phyloP scores from a whole-genome alignment of 1,140 invertebrate genomes.

The Papilio glaucus region DNA sequence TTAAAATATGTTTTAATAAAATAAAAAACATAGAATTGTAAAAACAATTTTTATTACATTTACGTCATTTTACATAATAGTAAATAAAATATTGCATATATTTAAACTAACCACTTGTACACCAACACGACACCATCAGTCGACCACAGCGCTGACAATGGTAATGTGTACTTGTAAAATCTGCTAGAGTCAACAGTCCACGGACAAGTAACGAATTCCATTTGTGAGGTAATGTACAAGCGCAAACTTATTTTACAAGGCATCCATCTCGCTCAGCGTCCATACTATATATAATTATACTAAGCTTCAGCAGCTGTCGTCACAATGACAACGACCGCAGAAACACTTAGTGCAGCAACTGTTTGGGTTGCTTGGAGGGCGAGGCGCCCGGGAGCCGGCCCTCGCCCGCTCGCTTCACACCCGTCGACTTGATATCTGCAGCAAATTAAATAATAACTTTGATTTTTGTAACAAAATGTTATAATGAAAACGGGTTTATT shows the following conservation, averaged over 20 bases:
- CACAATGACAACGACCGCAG: constrained; percentile 37
- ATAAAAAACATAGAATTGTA: constrained; percentile 42
- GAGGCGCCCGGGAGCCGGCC: constrained; percentile 76
- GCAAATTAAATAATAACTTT: constrained; percentile 45
- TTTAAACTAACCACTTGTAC: constrained; percentile 57
- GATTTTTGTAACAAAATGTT: too few species aligned
- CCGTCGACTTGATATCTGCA: constrained; percentile 81
- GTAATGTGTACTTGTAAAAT: constrained; percentile 35
- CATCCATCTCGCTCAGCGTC: too few species aligned
- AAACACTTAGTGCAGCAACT: constrained; percentile 70
- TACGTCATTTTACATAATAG: constrained; percentile 61
- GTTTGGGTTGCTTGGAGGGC: constrained; percentile 80
- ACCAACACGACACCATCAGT: constrained; percentile 62
- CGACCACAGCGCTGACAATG: constrained; percentile 48
- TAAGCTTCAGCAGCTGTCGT: constrained; percentile 45
- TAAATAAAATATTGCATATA: constrained; percentile 59
- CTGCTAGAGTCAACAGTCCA: constrained; percentile 39
- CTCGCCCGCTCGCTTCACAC: constrained; percentile 75
- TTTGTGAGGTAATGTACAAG: too few species aligned
- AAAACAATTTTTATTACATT: constrained; percentile 62
- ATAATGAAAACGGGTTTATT: too few species aligned
- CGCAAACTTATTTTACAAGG: too few species aligned
- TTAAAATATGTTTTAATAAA: too few species aligned
- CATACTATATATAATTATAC: constrained; percentile 9
- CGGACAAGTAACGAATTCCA: too few species aligned